Evolutionary conservation across 2,888 invertebrate genomes (phyloP).

Genomic region (Agrotis segetum): DNA sequence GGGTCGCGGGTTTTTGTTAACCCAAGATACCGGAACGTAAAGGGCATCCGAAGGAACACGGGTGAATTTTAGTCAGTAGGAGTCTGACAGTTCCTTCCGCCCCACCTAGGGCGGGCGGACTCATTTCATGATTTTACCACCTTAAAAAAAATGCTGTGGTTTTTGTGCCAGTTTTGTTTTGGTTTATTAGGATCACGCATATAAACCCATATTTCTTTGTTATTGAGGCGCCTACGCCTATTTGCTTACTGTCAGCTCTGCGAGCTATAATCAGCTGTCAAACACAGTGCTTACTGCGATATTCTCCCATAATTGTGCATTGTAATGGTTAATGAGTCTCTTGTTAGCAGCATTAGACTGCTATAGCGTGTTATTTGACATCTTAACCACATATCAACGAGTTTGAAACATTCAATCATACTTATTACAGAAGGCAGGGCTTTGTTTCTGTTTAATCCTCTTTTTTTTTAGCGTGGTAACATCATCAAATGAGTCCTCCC

Average conservation of each 20-base stretch:
- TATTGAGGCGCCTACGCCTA: background rate
- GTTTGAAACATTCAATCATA: background rate
- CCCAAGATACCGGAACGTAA: no score
- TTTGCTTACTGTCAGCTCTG: background rate
- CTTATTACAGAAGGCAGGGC: no score
- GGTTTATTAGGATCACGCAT: background rate
- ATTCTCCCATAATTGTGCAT: conserved; percentile 40
- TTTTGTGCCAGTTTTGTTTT: background rate
- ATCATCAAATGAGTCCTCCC: no score
- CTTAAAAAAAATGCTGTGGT: no score
- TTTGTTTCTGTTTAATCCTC: background rate
- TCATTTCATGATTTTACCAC: no score
- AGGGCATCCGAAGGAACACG: no score
- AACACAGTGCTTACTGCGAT: background rate
- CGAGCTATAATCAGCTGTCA: conserved; percentile 14
- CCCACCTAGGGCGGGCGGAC: no score
- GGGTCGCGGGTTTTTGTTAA: no score
- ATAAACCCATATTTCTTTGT: background rate
- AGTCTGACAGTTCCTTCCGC: no score
- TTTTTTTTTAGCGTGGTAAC: no score
- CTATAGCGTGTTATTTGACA: background rate
- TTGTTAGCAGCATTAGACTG: background rate
- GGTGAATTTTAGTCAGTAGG: no score
- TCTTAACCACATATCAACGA: background rate
- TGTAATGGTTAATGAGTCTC: conserved; percentile 10